Conservation (phyloP, 2,113 vertebrate species). For the Prinia subflava region DNA sequence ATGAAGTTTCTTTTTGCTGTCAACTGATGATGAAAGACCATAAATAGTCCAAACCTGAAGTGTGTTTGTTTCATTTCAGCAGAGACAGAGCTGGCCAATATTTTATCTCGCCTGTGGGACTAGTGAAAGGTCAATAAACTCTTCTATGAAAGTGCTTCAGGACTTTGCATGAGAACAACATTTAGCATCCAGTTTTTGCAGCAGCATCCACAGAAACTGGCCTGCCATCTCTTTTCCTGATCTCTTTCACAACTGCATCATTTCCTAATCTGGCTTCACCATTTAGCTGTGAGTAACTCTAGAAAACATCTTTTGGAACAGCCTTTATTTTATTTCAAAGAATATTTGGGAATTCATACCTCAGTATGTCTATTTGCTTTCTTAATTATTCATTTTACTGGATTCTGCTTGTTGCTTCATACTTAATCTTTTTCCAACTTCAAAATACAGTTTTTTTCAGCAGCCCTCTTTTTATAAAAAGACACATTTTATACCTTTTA, state of each 20-base stretch:
- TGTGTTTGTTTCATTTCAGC: not conserved
- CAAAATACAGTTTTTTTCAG: not conserved
- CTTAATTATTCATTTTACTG: not conserved
- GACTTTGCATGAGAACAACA: not conserved
- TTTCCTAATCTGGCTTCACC: not conserved
- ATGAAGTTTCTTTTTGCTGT: not conserved
- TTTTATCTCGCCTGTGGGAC: slow-evolving; percentile 8
- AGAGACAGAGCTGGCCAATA: not conserved
- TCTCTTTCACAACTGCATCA: not conserved
- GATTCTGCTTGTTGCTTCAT: not conserved
- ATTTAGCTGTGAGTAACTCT: not conserved
- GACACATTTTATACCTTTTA: not conserved
- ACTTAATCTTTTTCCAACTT: not conserved
- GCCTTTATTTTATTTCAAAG: not conserved
- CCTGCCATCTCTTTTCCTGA: not conserved
- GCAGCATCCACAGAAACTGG: not conserved
- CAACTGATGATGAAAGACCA: not conserved
- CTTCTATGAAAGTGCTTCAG: not conserved
- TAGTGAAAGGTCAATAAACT: slow-evolving; percentile 24
- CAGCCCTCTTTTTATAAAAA: not conserved
- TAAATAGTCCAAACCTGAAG: not conserved
- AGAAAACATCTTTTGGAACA: not conserved
- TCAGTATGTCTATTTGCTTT: not conserved
- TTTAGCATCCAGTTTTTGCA: not conserved
- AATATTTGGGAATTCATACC: not conserved